Percentiles rank a stretch among this genome's conserved stretches.
Evolutionary conservation across 2,797 vertebrate genomes (phyloP).

Genomic region (Coregonus sp.): DNA sequence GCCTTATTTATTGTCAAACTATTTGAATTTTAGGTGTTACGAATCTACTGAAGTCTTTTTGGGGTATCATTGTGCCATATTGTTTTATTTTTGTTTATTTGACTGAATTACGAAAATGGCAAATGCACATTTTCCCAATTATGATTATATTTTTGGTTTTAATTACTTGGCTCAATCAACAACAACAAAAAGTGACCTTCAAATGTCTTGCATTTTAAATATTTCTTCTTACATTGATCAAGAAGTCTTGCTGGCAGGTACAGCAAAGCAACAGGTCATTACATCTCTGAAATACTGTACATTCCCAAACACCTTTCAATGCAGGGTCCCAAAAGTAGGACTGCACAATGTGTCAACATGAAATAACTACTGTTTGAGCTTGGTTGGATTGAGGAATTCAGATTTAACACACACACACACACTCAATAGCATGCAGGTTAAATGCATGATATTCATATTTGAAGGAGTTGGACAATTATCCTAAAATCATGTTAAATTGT

Average conservation of each 20-base stretch:
- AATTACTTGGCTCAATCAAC: neutral
- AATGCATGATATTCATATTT: neutral
- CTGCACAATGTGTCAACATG: slow-evolving; percentile 3
- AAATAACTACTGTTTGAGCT: neutral
- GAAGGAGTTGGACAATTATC: slow-evolving; percentile 4
- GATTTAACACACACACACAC: neutral
- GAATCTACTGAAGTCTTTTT: neutral
- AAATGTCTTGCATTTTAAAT: slow-evolving; percentile 1
- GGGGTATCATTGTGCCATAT: slow-evolving; percentile 19
- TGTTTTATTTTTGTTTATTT: neutral
- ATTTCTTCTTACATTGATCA: neutral
- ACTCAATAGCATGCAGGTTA: slow-evolving; percentile 1
- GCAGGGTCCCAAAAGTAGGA: neutral
- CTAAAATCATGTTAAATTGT: neutral
- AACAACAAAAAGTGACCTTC: slow-evolving; percentile 26
- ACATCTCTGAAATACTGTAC: neutral
- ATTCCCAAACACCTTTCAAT: neutral
- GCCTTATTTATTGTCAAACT: slow-evolving; percentile 8
- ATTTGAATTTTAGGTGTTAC: neutral
- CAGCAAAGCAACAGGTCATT: slow-evolving; percentile 11
- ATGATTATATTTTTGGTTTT: neutral
- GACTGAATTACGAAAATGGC: neutral
- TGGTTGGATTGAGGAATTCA: neutral
- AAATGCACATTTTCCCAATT: slow-evolving; percentile 11
- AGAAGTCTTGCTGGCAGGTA: slow-evolving; percentile 36